Evolutionary conservation across 2,888 invertebrate genomes (phyloP), one percentile per base, ranked within the genome.

Genomic region (Hirtodrosophila histrioides): DNA sequence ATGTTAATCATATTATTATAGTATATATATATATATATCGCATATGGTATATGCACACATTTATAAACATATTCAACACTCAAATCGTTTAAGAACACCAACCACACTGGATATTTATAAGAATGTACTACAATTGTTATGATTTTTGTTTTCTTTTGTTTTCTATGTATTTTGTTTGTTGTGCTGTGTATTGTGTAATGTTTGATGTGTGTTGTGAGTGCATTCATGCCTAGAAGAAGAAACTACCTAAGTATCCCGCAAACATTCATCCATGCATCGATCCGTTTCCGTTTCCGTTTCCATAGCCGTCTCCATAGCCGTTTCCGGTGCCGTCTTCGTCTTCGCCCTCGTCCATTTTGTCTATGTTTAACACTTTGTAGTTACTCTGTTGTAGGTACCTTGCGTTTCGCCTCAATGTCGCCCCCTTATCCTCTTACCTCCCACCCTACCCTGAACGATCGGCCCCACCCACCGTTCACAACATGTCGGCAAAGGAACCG

Each of bases 401-500:
- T 86, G 82, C 68, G 82, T 73, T 84, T 48, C 75, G 70, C 64
- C 60, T 43, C 31, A 31, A 31, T 31, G 31, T 27, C 6, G 27
- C 6, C 27, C 27, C 27, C 27, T 6, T 27, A 4, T 1, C 27
- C 27, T 0, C 6, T 0, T 27, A 27, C 27, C 27, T 2, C 27
- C 27, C 27, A 1, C 17, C 27, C 27, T 27, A 5, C 27, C 27
- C 6, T 27, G 17, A 17, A 17, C 17, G 17, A 17, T 17, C 17
- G 17, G 17, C 17, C 17, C 17, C 17, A 17, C 1, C 17, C 17
- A 1, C 5, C 76, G 9, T 31, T 31, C 7, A 88, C 80, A 89
- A 73, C 85, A 85, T 85, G 50, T 88, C 88, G 50, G 83, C 56
- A 65, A 82, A 67, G 53, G 89, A 88, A 75, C 89, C 91, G 36